Evolutionary conservation across 2,888 invertebrate genomes (phyloP), one percentile per base, ranked within the genome.

Genomic region (Exephanes ischioxanthus): DNA sequence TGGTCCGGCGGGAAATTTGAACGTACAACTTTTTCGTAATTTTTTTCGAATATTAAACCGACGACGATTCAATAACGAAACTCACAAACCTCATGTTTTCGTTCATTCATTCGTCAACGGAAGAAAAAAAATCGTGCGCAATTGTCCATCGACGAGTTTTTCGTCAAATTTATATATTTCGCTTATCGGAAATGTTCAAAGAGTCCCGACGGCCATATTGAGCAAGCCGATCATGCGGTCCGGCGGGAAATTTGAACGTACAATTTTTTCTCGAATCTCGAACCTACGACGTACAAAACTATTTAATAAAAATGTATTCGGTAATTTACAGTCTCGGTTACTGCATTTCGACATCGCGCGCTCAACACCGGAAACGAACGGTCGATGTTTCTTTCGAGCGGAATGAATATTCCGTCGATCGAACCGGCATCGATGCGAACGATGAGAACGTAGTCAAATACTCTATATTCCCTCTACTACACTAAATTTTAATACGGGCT

Each of bases 321-420:
- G 70, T 86, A 85, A 72, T 86, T 84, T 85, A 85, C 86, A 86
- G 85, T 86, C 86, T 86, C 85, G 73, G 73, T 77, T 83, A 63
- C 33, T 63, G 16, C 16, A 33, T 63, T 63, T 63, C 30, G 16
- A 11, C 16, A 30, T 5, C 33, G 63, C 33, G 30, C 63, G 30
- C n/a, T 63, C 2, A 2, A 63, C 33, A 30, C 33, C 33, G 16
- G 63, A 63, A 5, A 1, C 16, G 14, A 33, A 16, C 14, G 30
- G 7, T 63, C 63, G 14, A 33, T 63, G 2, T 33, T 55, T 63
- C n/a, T 16, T 16, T 33, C 33, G 3, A 63, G 16, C n/a, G 1
- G 61, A 6, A 7, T 33, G n/a, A 63, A 30, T 45, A 63, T 33
- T 33, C 6, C 16, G 33, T 16, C 14, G 16, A 63, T 11, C 11